Evolutionary conservation across 2,113 vertebrate genomes (phyloP), one percentile per base, ranked within the genome.

Genomic region (Cygnus buccinator): DNA sequence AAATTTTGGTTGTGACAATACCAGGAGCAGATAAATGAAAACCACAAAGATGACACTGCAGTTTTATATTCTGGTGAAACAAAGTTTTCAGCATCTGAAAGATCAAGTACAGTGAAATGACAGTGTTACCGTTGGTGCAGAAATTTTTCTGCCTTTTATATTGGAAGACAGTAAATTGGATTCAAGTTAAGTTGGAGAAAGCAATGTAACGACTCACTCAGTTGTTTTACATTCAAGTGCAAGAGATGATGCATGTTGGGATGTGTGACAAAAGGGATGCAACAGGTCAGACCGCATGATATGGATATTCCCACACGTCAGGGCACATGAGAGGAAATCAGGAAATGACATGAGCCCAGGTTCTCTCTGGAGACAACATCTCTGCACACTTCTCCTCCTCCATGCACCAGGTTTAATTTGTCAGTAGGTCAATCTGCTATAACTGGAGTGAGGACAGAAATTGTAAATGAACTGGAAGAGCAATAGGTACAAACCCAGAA

Each of bases 261-360:
- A 61, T 29, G 31, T 23, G 33, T 57, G 67, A 68, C 8, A 79
- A 75, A 21, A 46, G 33, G 26, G 55, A 85, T 61, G 90, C 25
- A 20, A 20, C 22, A 35, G 33, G 25, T 85, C 67, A 46, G 57
- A 55, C 28, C 25, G 16, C 19, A n/a, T 1, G 2, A 28, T 33
- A 13, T 0, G 1, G 68, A 80, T 13, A 22, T 25, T 79, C 39
- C 9, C 25, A 25, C 17, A 73, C 17, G 21, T 29, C 1, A 39
- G 7, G 13, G 11, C 19, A 28, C 10, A 22, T 61, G 22, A 29
- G 41, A 65, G 48, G 7, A 84, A 63, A 70, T 84, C 31, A 39
- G 21, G 41, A n/a, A 10, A n/a, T 9, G 14, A 16, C 26, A 75
- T 17, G 28, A 88, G 31, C 2, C 0, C 0, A 12, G 5, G 39